A percentile compares a stretch with the other conserved stretches of the same genome.
These are phyloP conservation scores for Dynastes maya DNA, from an alignment of 2,888 invertebrate genomes.

Conservation along the genomic window DNA sequence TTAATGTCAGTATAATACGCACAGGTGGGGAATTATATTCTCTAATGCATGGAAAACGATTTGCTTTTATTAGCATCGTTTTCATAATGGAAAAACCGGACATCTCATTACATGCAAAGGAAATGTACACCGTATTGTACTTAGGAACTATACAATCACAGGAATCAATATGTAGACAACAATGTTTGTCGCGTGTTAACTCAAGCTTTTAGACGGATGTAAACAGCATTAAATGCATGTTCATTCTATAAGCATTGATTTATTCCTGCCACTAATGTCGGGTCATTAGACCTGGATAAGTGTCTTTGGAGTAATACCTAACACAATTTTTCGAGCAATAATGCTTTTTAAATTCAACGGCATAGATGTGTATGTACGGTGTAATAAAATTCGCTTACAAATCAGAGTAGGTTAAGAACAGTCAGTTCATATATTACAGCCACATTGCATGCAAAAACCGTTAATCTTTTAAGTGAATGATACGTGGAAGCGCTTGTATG, in stretches of 20 bases:
- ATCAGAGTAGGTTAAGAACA: too few relatives aligned
- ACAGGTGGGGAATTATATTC: slow-evolving; percentile 9
- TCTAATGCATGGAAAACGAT: slow-evolving; percentile 33
- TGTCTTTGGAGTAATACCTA: slow-evolving; percentile 32
- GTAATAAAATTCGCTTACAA: too few relatives aligned
- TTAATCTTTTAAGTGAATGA: too few relatives aligned
- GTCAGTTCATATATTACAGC: too few relatives aligned
- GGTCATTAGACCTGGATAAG: slow-evolving; percentile 48
- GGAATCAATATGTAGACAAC: slow-evolving; percentile 58
- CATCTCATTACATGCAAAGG: slow-evolving; percentile 38
- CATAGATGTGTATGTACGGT: neutral
- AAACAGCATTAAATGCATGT: slow-evolving; percentile 61
- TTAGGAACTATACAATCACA: slow-evolving; percentile 57
- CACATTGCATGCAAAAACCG: too few relatives aligned
- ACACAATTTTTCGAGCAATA: neutral
- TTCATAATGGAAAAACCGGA: slow-evolving; percentile 43
- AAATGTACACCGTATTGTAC: slow-evolving; percentile 32
- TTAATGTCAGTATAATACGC: slow-evolving; percentile 36
- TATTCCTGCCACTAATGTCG: slow-evolving; percentile 55
- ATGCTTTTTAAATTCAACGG: neutral
- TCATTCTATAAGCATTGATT: slow-evolving; percentile 59
- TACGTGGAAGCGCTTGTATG: too few relatives aligned
- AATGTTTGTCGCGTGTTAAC: slow-evolving; percentile 61
- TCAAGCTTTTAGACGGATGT: slow-evolving; percentile 59
- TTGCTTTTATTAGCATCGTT: slow-evolving; percentile 31